These are phyloP conservation scores for Psammodynastes pulverulentus DNA, from an alignment of 2,113 vertebrate genomes.

Conservation along the genomic window DNA sequence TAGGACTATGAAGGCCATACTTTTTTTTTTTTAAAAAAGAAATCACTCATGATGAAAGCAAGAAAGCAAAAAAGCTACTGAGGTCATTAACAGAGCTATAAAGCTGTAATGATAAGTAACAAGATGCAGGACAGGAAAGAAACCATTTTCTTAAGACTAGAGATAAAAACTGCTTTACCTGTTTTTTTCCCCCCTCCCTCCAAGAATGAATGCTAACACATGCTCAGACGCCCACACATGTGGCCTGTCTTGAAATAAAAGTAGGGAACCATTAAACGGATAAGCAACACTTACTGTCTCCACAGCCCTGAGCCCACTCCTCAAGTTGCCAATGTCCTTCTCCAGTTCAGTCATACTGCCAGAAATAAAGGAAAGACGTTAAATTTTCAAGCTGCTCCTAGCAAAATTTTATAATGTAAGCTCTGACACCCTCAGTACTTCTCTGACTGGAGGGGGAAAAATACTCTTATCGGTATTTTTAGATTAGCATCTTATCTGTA, in stretches of 20 bases:
- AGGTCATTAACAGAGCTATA: background rate
- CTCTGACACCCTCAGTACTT: rapidly evolving
- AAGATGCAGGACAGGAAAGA: constrained; percentile 46
- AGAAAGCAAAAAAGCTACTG: background rate
- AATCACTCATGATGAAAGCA: background rate
- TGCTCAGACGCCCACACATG: no score
- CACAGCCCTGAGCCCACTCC: constrained; percentile 89
- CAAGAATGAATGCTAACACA: background rate
- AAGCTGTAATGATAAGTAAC: background rate
- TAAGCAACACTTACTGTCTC: constrained; percentile 84
- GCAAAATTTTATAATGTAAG: constrained; percentile 10
- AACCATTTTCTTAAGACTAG: constrained; percentile 50
- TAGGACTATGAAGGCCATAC: background rate
- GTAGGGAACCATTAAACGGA: background rate
- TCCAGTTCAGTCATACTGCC: constrained; percentile 96
- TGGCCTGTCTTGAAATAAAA: background rate
- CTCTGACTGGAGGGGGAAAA: background rate
- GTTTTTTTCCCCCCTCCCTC: constrained; percentile 34
- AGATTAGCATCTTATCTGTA: rapidly evolving
- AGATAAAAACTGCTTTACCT: constrained; percentile 44
- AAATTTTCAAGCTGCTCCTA: constrained; percentile 41
- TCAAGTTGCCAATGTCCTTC: constrained; percentile 91
- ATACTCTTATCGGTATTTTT: background rate
- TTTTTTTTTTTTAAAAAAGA: background rate
- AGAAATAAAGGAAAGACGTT: constrained; percentile 57